Conservation (phyloP, 1,140 invertebrate species). For the Argopecten irradians region DNA sequence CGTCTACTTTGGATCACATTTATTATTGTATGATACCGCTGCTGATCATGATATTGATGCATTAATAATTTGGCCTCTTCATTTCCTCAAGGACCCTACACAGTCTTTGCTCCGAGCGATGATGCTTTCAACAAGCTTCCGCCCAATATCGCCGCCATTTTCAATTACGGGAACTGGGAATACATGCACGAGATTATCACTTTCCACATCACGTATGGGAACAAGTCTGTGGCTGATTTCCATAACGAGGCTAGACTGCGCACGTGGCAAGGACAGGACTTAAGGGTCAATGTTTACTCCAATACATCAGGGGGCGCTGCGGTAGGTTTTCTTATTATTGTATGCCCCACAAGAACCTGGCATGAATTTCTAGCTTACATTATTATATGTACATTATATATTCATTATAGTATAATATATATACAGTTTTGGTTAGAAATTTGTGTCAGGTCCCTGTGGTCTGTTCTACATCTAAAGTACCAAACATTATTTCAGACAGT, state of each 20-base stretch:
- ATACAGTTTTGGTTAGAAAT: no score
- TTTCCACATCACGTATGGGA: conserved; percentile 34
- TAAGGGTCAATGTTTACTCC: background rate
- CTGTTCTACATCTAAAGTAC: no score
- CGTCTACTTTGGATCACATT: no score
- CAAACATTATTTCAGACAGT: no score
- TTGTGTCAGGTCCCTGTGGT: no score
- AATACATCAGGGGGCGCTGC: background rate
- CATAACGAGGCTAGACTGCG: conserved; percentile 29
- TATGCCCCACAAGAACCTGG: background rate
- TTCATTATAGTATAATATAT: no score
- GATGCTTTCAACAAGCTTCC: conserved; percentile 31
- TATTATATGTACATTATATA: no score
- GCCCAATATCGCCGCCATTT: background rate
- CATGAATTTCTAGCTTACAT: no score
- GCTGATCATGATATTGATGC: no score
- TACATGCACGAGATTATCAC: conserved; percentile 26
- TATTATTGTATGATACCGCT: no score
- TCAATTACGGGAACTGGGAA: conserved; percentile 38
- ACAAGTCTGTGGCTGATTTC: background rate
- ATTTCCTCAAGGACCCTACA: conserved; percentile 30
- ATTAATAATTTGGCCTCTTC: no score
- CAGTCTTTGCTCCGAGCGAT: conserved; percentile 35
- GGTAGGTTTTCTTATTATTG: background rate
- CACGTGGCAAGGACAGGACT: conserved; percentile 20